Percentiles rank a stretch among this genome's conserved stretches.
Evolutionary conservation across 2,113 vertebrate species (phyloP).

Genomic region (Microtus richardsoni): DNA sequence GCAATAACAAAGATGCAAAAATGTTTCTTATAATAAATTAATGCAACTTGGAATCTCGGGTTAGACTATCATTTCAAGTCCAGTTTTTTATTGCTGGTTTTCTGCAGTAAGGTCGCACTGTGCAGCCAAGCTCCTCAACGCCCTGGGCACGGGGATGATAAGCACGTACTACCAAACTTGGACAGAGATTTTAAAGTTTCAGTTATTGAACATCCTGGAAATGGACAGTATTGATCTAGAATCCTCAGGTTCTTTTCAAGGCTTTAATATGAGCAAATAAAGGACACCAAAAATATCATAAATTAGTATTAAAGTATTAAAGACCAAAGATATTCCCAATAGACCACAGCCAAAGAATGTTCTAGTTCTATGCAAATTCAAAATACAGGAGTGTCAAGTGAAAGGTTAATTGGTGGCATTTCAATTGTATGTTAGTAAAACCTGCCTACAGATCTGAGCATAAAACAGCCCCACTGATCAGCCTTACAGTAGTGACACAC

Average conservation of each 20-base stretch:
- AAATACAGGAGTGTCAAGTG: background rate
- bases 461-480: no score
- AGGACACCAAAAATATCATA: background rate
- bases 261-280: background rate
- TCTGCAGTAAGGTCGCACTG: background rate
- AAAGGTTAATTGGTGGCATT: background rate
- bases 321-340: background rate
- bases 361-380: conserved; percentile 4
- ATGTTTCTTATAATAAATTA: conserved; percentile 28
- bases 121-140: background rate
- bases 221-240: background rate
- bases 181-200: conserved; percentile 4
- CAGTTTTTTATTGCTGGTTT: background rate
- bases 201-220: conserved; percentile 45
- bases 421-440: no score
- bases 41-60: background rate
- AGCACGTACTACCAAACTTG: background rate
- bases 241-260: background rate
- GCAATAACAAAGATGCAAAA: background rate
- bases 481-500: no score
- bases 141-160: background rate
- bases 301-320: conserved; percentile 46
- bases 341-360: background rate
- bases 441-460: no score
- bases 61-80: background rate